Percentiles rank a stretch among this genome's conserved stretches.
Conservation (phyloP, 2,113 vertebrate species). For the Uropsilus gracilis region DNA sequence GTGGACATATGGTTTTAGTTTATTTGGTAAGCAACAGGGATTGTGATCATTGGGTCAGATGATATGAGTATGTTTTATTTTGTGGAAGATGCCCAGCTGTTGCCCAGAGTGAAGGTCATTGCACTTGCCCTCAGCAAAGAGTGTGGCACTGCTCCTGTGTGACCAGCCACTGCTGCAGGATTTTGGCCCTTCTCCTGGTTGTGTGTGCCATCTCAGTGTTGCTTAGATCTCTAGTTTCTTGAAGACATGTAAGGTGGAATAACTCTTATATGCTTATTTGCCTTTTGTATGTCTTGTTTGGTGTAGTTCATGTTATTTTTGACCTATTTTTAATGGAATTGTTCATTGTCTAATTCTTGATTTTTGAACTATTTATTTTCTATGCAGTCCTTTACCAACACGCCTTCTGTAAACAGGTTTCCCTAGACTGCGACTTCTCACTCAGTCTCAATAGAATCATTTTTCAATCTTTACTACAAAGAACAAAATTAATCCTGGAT, state of each 20-base stretch:
- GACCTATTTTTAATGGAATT: background rate
- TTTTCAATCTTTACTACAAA: background rate
- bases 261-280: too few relatives aligned
- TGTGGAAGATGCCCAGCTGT: background rate
- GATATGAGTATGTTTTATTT: background rate
- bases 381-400: background rate
- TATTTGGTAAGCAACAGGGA: background rate
- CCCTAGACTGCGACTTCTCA: background rate
- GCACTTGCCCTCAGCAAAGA: too few relatives aligned
- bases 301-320: too few relatives aligned
- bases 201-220: too few relatives aligned
- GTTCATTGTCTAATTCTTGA: background rate
- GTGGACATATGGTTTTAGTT: background rate
- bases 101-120: too few relatives aligned
- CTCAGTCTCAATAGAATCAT: background rate
- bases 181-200: too few relatives aligned
- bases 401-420: background rate
- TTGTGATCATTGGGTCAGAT: background rate
- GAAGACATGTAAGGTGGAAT: too few relatives aligned
- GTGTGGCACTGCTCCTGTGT: too few relatives aligned
- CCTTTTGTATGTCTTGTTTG: too few relatives aligned
- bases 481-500: background rate
- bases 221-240: too few relatives aligned
- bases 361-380: background rate
- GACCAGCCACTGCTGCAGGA: too few relatives aligned